A percentile compares a stretch with the other conserved stretches of the same genome.
Conservation (phyloP, 2,113 vertebrate genomes). For the Festucalex cinctus region DNA sequence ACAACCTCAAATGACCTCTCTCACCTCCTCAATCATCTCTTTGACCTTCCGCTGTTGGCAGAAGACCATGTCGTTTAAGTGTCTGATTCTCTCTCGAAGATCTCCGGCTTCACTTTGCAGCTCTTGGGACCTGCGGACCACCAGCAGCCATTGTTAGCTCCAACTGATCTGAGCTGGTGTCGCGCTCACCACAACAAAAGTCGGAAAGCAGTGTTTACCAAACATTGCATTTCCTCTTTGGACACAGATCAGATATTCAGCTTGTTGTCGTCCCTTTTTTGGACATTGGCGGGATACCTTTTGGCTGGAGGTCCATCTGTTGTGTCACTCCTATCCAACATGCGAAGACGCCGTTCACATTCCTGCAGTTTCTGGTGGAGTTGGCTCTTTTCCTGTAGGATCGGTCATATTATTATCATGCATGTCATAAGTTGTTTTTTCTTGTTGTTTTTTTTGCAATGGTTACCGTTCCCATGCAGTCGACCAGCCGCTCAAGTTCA, state of each 20-base stretch:
- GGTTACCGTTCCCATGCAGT: slow-evolving; percentile 86
- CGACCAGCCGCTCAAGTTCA: slow-evolving; percentile 87
- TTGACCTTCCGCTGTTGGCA: slow-evolving; percentile 98
- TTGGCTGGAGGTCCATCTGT: slow-evolving; percentile 51
- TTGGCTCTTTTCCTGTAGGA: slow-evolving; percentile 83
- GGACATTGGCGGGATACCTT: slow-evolving; percentile 68
- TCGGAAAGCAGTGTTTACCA: slow-evolving; percentile 3
- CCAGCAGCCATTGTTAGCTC: not conserved
- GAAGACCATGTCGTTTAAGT: slow-evolving; percentile 97
- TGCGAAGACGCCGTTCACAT: slow-evolving; percentile 76
- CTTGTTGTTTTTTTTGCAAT: not conserved
- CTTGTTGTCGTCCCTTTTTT: not conserved
- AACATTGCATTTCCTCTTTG: not conserved
- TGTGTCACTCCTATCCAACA: slow-evolving; percentile 70
- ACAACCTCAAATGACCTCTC: slow-evolving; percentile 14
- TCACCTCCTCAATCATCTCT: slow-evolving; percentile 96
- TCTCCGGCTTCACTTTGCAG: slow-evolving; percentile 80
- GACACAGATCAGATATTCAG: slow-evolving; percentile 41
- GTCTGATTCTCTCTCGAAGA: slow-evolving; percentile 88
- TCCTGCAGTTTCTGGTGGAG: slow-evolving; percentile 82
- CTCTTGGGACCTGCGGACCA: slow-evolving; percentile 76
- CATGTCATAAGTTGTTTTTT: not conserved
- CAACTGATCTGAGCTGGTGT: not conserved
- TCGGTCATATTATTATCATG: not conserved
- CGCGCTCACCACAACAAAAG: not conserved